Evolutionary conservation across 2,113 vertebrate genomes (phyloP), one percentile per base, ranked within the genome.

Genomic region (Malurus cyaneus): DNA sequence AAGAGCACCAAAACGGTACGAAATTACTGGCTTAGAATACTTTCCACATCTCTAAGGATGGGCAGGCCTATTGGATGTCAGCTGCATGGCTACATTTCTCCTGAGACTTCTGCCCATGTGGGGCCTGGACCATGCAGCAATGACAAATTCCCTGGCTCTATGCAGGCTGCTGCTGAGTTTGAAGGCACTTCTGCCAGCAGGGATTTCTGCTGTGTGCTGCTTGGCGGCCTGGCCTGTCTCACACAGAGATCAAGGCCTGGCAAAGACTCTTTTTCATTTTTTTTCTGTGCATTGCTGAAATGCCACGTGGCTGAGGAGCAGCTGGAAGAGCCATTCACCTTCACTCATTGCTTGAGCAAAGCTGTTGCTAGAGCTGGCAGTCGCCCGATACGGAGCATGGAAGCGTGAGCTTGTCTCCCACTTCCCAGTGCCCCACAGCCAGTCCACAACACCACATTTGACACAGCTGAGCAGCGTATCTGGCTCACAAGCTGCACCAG

Each of bases 221-320:
- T 83, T 8, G 1, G 64, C 3, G 0, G 88, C 65, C 82, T 78
- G 80, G 72, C 18, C 69, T 79, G 62, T 89, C 65, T 89, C 71
- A 88, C 53, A 28, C 7, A 5, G 44, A 84, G 82, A 92, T 80
- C 44, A 74, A 86, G 61, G 80, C 69, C 64, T 96, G 88, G 93
- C 82, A 92, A 80, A 77, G 19, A 26, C 5, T 9, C 12, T 21
- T 1, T 7, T 6, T 3, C 18, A 13, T 44, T 66, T 49, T 61
- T 54, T 47, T 49, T 20, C 39, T n/a, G 31, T 21, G 41, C 24
- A 18, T 66, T 74, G 71, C 60, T 80, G 72, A 83, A 89, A 72
- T 1, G 87, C 93, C 93, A 94, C 80, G 65, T 96, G 80, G 94
- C 91, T 77, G 71, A 94, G 74, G 41, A 92, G 64, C 82, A 67